Base-by-base conservation (phyloP, 2,888 invertebrate genomes). In the Chrysina gloriosa region DNA sequence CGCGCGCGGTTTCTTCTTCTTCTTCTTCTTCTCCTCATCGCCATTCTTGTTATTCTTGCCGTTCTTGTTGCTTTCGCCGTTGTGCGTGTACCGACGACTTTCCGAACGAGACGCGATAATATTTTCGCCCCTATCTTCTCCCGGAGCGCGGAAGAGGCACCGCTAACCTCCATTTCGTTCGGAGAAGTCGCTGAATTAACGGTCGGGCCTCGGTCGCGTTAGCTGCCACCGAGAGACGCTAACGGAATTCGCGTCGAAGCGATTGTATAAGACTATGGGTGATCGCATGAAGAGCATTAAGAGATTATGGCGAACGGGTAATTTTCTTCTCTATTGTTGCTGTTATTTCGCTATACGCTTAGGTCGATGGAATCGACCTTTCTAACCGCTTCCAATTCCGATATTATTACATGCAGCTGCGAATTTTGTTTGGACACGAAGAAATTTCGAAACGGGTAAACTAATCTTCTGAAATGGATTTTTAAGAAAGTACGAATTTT, bases 101-200 rank as follows among this genome's bases (percentile, higher is more conserved):
- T 45, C 21, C 45, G 45, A 45, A 19, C 45, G 9, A 21, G 14
- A 14, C 36, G 36, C 36, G 11, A 3, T 11, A 14, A 11, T 25
- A 52, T 52, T 25, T 56, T 56, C 36, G 23, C 58, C 39, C 23
- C 19, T 36, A 31, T 29, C 25, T 42, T 42, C 29, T 61, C 58
- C 16, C 42, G 7, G 27, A 42, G 39, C n/a, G 42, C 39, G 58
- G 58, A 58, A 42, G 58, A 42, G 16, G 52, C 42, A 58, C 58
- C 58, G 58, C 39, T 58, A 58, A 58, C 58, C 58, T 58, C 27
- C 39, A 58, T 58, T 58, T 39, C 39, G 39, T 58, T 58, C 58
- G 58, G 14, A 58, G 39, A 58, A 58, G 25, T 58, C 58, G 58
- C 58, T 9, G 58, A 58, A 39, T 58, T 58, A 58, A 58, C 58